Base-by-base conservation (phyloP, 2,113 vertebrate species). In the Tupaia tana region DNA sequence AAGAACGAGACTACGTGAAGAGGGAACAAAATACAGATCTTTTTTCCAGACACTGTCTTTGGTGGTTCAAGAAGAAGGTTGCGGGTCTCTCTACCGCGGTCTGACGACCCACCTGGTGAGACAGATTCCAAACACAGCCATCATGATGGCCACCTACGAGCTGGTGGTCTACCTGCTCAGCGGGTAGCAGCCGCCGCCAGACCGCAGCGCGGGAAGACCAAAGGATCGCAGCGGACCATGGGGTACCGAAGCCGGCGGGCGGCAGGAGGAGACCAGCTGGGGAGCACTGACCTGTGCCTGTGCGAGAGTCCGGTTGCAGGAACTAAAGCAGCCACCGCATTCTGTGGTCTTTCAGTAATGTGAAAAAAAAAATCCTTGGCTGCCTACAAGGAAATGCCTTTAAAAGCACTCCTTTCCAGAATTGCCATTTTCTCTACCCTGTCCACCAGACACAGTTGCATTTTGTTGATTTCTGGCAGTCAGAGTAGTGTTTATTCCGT, bases 101-200 rank as follows among this genome's bases (percentile, higher is more conserved):
- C 98, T 99, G 89, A 99, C 99, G 73, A 99, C 99, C 6, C 99
- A 99, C 77, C 98, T 99, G 67, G 98, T 99, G 98, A 99, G 99
- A 98, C 99, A 99, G 98, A 99, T 99, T 97, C 99, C 99, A 95
- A 99, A 99, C 98, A 99, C 99, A 0, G 99, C 99, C 97, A 99
- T 99, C 97, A 99, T 99, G 99, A 99, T 99, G 99, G 99, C 99
- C 97, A 99, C 99, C 95, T 99, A 99, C 83, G 99, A 99, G 98
- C 96, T 99, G 97, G 99, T 99, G 96, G 99, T 99, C 94, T 99
- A 99, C 98, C 98, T 99, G 79, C 99, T 99, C 0, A 98, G 99
- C 91, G 98, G 99, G 98, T 99, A 99, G 98, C 98, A 96, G n/a
- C 4, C 22, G 54, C 90, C 80, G 75, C 94, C 90, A 14, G 84